These are phyloP conservation scores for Philaethria dido DNA, from an alignment of 2,888 invertebrate species.

Conservation along the genomic window DNA sequence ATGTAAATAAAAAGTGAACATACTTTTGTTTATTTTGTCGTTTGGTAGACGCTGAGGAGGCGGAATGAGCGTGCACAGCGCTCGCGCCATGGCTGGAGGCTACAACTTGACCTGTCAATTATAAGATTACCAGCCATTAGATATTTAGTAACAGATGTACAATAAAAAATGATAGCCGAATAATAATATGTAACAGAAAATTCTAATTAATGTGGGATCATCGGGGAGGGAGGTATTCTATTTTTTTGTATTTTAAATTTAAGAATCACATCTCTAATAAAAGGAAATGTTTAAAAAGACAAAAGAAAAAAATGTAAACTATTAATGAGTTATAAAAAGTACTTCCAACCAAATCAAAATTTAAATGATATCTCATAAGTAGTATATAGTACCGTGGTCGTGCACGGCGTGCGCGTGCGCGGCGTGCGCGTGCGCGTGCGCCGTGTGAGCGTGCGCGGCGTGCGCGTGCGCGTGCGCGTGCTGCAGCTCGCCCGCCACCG, in stretches of 20 bases:
- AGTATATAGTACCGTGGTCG: constrained; percentile 41
- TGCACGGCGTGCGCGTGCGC: constrained; percentile 27
- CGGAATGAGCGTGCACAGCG: constrained; percentile 64
- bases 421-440: constrained; percentile 4
- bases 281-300: too few species aligned
- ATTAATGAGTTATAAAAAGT: too few species aligned
- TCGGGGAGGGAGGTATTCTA: too few species aligned
- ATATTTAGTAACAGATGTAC: background rate
- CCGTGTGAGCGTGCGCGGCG: constrained; percentile 81
- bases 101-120: constrained; percentile 60
- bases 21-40: constrained; percentile 74
- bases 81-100: constrained; percentile 60
- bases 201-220: too few species aligned
- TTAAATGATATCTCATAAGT: background rate
- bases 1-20: constrained; percentile 25
- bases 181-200: too few species aligned
- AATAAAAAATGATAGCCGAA: background rate
- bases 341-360: too few species aligned
- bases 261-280: too few species aligned
- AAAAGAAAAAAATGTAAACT: too few species aligned
- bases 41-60: constrained; percentile 64
- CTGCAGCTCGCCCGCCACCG: constrained; percentile 87
- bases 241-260: too few species aligned
- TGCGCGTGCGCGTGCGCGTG: constrained; percentile 80
- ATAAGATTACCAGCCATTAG: background rate